These are phyloP conservation scores for Neomorphus geoffroyi DNA, from an alignment of 2,797 vertebrate species.

Conservation along the genomic window DNA sequence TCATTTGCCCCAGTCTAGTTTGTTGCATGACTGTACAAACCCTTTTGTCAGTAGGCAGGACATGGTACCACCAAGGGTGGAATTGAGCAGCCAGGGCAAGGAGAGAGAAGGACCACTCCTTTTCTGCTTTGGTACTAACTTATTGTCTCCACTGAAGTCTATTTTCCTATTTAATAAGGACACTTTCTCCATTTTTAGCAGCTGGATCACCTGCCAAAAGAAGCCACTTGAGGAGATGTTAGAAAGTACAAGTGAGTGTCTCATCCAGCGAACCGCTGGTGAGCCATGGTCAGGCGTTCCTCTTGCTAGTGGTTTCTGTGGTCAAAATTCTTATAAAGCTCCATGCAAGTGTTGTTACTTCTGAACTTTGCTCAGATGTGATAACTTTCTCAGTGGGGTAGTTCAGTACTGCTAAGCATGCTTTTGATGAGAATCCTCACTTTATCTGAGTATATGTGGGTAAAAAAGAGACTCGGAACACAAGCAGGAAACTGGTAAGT, in stretches of 20 bases:
- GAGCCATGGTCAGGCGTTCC: background rate
- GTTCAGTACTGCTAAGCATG: background rate
- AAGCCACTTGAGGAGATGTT: background rate
- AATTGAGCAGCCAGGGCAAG: background rate
- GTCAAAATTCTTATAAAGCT: background rate
- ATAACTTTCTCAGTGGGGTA: background rate
- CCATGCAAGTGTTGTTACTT: background rate
- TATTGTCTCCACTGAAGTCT: background rate
- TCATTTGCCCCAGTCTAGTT: background rate
- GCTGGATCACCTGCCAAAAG: background rate
- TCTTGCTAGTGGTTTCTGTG: background rate
- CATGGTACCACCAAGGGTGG: background rate
- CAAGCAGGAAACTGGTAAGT: background rate
- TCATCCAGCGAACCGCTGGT: background rate
- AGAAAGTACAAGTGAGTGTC: background rate
- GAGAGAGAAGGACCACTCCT: background rate
- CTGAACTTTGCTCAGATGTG: background rate
- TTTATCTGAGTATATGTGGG: background rate
- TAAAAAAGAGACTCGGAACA: background rate
- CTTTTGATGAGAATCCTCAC: background rate
- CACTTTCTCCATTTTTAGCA: background rate
- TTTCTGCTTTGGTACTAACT: background rate
- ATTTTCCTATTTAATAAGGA: background rate
- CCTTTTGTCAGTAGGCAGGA: background rate
- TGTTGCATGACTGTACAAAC: background rate